A percentile compares a stretch with the other conserved stretches of the same genome.
Conservation (phyloP, 2,797 vertebrate genomes). For the Adelosebastes latens region DNA sequence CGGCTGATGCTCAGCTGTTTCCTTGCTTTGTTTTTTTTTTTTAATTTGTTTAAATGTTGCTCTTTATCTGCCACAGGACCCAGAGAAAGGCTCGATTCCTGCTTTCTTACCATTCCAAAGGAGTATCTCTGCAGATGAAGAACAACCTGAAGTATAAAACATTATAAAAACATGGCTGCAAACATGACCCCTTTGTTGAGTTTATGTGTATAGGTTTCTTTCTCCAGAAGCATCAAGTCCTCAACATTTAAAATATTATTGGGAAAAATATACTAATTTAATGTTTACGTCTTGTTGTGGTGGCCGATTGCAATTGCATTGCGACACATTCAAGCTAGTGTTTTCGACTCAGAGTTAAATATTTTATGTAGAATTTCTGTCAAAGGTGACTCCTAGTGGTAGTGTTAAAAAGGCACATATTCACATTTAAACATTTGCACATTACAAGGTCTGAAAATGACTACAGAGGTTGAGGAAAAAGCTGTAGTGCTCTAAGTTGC, state of each 20-base stretch:
- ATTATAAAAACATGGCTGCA: background rate
- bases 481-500: constrained; percentile 58
- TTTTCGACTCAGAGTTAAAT: background rate
- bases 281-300: background rate
- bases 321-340: background rate
- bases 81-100: constrained; percentile 91
- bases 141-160: constrained; percentile 85
- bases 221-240: background rate
- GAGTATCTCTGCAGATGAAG: constrained; percentile 91
- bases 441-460: background rate
- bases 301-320: too few relatives aligned
- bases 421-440: background rate
- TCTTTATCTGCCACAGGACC: constrained; percentile 83
- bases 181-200: background rate
- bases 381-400: background rate
- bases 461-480: constrained; percentile 16
- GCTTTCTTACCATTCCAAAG: constrained; percentile 95
- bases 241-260: background rate
- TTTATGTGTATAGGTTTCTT: background rate
- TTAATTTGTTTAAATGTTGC: background rate
- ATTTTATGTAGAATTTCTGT: background rate
- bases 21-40: background rate
- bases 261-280: background rate
- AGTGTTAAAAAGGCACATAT: background rate
- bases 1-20: background rate